Evolutionary conservation across 2,888 invertebrate genomes (phyloP).

Genomic region (Celastrina argiolus): DNA sequence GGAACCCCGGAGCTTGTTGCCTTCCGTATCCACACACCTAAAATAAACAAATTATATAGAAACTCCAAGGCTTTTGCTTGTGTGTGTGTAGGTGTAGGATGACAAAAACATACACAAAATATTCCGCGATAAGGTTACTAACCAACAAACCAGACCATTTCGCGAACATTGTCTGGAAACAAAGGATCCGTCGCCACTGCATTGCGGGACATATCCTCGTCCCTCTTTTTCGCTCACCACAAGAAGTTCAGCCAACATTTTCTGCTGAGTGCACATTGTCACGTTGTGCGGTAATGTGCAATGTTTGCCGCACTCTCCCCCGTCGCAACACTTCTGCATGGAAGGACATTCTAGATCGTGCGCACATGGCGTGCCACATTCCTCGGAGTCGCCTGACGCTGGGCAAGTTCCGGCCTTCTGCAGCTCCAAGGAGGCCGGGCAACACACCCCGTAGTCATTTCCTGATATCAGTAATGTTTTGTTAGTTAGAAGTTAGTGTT

Average conservation of each 20-base stretch:
- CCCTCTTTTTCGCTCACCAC: conserved; percentile 88
- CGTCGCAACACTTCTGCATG: conserved; percentile 89
- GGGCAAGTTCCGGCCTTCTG: conserved; percentile 90
- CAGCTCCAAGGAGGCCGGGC: conserved; percentile 86
- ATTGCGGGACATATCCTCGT: conserved; percentile 90
- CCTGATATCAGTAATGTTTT: conserved; percentile 51
- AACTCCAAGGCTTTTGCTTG: too few relatives aligned
- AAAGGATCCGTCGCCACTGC: conserved; percentile 84
- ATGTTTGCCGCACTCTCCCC: conserved; percentile 83
- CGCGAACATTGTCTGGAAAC: conserved; percentile 87
- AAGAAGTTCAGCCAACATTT: conserved; percentile 85
- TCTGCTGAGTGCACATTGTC: conserved; percentile 87
- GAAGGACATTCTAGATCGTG: conserved; percentile 90
- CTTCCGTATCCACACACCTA: conserved; percentile 86
- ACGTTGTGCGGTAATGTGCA: conserved; percentile 87
- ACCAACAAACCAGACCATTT: conserved; percentile 91
- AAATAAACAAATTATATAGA: neutral
- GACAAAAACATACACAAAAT: too few relatives aligned
- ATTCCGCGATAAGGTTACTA: too few relatives aligned
- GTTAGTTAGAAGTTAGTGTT: too few relatives aligned
- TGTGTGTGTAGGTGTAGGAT: too few relatives aligned
- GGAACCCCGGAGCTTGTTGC: conserved; percentile 86
- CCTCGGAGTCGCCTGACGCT: conserved; percentile 56
- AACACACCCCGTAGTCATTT: conserved; percentile 93
- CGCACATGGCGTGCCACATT: conserved; percentile 83